Conservation (phyloP, 1,140 invertebrate species). For the Drosophila nasuta region DNA sequence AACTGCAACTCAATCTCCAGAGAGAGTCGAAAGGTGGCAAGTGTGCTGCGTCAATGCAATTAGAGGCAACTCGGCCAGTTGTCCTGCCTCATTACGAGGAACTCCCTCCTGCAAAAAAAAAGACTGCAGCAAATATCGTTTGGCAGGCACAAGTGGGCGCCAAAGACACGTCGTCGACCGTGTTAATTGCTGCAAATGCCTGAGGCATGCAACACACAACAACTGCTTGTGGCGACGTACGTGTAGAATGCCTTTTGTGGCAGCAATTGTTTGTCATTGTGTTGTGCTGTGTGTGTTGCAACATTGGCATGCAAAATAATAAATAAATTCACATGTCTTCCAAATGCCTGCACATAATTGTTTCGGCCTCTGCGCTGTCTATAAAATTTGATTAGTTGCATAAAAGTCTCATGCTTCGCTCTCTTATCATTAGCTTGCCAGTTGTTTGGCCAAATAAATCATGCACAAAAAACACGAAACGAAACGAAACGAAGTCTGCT, state of each 20-base stretch:
- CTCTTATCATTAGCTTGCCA: constrained; percentile 52
- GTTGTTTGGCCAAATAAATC: constrained; percentile 36
- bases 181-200: constrained; percentile 81
- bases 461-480: constrained; percentile 38
- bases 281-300: constrained; percentile 8
- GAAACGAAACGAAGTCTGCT: constrained; percentile 20
- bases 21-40: neutral
- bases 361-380: neutral
- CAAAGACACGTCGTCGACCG: constrained; percentile 75
- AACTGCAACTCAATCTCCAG: constrained; percentile 74
- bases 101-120: constrained; percentile 37
- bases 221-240: constrained; percentile 11
- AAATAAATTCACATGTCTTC: neutral
- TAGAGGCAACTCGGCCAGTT: constrained; percentile 27
- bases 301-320: neutral
- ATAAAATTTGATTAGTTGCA: constrained; percentile 16
- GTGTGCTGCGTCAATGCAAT: constrained; percentile 14
- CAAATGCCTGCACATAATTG: constrained; percentile 8
- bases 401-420: neutral
- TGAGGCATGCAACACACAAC: constrained; percentile 56
- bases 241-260: constrained; percentile 37
- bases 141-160: constrained; percentile 69
- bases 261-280: constrained; percentile 55
- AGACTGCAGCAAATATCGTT: constrained; percentile 35
- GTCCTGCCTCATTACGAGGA: constrained; percentile 70